phyloP scores from a whole-genome alignment of 2,888 invertebrate genomes.

The Drosophila conformis region DNA sequence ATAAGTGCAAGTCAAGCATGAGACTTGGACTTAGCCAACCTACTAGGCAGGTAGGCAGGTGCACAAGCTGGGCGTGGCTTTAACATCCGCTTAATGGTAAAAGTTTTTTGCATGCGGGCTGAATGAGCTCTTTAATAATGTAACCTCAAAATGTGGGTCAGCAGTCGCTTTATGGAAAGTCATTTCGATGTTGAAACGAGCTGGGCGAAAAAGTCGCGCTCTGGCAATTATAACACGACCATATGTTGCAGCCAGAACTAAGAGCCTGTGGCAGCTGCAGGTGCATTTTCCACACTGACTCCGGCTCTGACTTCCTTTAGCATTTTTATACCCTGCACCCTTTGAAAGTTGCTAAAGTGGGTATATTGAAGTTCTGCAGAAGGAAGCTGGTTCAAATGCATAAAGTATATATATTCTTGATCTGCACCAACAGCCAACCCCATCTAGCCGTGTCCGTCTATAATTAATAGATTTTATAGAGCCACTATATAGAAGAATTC shows the following conservation, averaged over 20 bases:
- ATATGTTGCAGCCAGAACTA: constrained; percentile 69
- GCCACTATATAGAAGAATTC: neutral
- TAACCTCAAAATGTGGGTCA: constrained; percentile 67
- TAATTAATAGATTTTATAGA: accelerated
- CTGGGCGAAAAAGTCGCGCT: constrained; percentile 49
- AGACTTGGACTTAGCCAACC: constrained; percentile 43
- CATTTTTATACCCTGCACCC: constrained; percentile 1
- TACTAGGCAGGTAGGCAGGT: constrained; percentile 38
- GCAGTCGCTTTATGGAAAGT: constrained; percentile 69
- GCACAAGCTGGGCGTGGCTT: constrained; percentile 61
- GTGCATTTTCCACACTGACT: constrained; percentile 47
- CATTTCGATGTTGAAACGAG: constrained; percentile 57
- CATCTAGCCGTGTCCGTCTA: neutral
- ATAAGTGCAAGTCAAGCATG: constrained; percentile 63
- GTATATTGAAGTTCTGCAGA: neutral
- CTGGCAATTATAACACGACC: constrained; percentile 74
- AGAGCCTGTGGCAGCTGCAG: constrained; percentile 70
- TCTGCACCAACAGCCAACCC: neutral
- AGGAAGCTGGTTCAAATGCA: neutral
- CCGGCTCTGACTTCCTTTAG: neutral
- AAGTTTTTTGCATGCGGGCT: constrained; percentile 51
- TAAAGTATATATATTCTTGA: neutral
- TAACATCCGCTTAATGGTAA: constrained; percentile 60
- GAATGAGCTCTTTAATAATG: constrained; percentile 59
- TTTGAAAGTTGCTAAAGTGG: neutral